Evolutionary conservation across 2,888 invertebrate genomes (phyloP), one percentile per base, ranked within the genome.

Genomic region (Clitarchus hookeri): DNA sequence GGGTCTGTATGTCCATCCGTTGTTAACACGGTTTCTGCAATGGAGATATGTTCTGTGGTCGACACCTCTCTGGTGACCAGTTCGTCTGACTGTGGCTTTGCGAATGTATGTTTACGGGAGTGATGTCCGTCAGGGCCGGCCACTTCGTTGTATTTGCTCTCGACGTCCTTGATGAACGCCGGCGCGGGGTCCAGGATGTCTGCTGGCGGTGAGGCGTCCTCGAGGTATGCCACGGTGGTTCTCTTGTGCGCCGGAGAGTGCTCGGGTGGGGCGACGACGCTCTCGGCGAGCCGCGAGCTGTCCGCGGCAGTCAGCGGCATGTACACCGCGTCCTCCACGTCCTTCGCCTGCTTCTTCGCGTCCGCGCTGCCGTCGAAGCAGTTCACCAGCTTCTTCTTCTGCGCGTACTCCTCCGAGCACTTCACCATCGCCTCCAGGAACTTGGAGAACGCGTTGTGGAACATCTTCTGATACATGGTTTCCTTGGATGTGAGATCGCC

Each of bases 401-500:
- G 65, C 13, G 65, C 65, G 65, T 65, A 65, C 65, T 65, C 65
- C n/a, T 65, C 65, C 13, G 65, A 65, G 65, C 65, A 65, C 65
- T 65, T 65, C 0, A 65, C 65, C 65, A 65, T 65, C 13, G 65
- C 65, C 65, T 65, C 65, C 65, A 65, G 65, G 65, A 65, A 65
- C 65, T 65, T 65, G n/a, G 65, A 65, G n/a, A 65, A 65, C 8
- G 65, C 65, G n/a, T 65, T 65, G 65, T 65, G 65, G 65, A 65
- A 65, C 65, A 65, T 12, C 65, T 65, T 65, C 65, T 65, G 65
- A 6, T 65, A 65, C 65, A 65, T 65, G 65, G 2, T 23, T 65
- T 65, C 65, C 65, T 65, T 65, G 65, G 65, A 11, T 11, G 65
- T 8, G 13, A 65, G 0, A 6, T 65, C 65, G 16, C 65, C n/a